A percentile compares a stretch with the other conserved stretches of the same genome.
Conservation (phyloP, 2,888 invertebrate genomes). For the Serripes groenlandicus region DNA sequence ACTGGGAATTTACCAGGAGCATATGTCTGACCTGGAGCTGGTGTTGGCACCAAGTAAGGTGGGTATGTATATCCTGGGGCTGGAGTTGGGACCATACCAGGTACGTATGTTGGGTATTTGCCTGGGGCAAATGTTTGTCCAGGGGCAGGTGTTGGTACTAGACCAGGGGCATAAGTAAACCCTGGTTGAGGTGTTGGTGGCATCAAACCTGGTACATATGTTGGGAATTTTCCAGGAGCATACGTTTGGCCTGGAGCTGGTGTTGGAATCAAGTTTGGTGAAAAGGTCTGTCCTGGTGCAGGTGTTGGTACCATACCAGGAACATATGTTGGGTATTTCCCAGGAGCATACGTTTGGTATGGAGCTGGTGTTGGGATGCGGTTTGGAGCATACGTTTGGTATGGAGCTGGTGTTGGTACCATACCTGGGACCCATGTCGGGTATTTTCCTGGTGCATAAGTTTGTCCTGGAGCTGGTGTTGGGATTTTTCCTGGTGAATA, state of each 20-base stretch:
- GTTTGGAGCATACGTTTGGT: conserved; percentile 60
- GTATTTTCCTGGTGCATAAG: conserved; percentile 59
- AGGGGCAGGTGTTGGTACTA: conserved; percentile 65
- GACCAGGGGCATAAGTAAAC: conserved; percentile 59
- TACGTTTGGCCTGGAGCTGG: conserved; percentile 56
- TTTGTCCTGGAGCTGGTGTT: conserved; percentile 56
- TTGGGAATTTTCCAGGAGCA: conserved; percentile 63
- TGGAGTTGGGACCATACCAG: conserved; percentile 66
- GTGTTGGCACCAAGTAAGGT: conserved; percentile 62
- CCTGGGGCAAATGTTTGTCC: conserved; percentile 64
- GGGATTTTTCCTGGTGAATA: conserved; percentile 64
- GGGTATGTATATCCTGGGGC: conserved; percentile 55
- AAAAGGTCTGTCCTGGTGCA: conserved; percentile 61
- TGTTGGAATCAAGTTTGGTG: conserved; percentile 61
- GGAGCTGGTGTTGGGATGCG: conserved; percentile 65
- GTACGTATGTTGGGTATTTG: conserved; percentile 60
- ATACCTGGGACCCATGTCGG: conserved; percentile 65
- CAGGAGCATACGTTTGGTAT: conserved; percentile 63
- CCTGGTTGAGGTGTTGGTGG: conserved; percentile 68
- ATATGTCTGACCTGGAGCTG: conserved; percentile 69
- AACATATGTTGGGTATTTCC: conserved; percentile 62
- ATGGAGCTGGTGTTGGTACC: conserved; percentile 69
- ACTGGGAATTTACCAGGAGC: conserved; percentile 67
- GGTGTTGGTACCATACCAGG: conserved; percentile 69
- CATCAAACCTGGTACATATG: conserved; percentile 64